Evolutionary conservation across 2,888 invertebrate genomes (phyloP), one percentile per base, ranked within the genome.

Genomic region (Epicampocera succincta): DNA sequence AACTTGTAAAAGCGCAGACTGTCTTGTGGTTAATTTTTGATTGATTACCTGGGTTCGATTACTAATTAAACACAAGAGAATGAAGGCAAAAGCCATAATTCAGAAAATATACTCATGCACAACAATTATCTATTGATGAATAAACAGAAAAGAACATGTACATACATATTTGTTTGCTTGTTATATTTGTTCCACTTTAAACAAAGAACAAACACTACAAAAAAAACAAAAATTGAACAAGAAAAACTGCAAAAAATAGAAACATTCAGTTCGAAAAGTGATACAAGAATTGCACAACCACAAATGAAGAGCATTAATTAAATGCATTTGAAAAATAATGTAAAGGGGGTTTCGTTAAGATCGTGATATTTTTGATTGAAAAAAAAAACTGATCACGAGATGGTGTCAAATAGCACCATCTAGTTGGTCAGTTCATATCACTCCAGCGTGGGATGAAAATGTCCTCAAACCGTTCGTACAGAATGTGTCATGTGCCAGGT

Each of bases 201-300:
- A 25, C 33, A 50, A 29, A 6, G 25, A 8, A 72, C 25, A 72
- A 17, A 44, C 15, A 54, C 2, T 2, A 12, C 12, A 21, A 12
- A 40, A 63, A 9, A 15, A 2, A 1, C 33, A 19, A n/a, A 54
- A 73, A 21, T 25, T 3, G 42, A 54, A 40, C 29, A 17, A 63
- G 46, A 25, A 15, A 71, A 58, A 29, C 19, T 13, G 19, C 1
- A 65, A 58, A 54, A 13, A 17, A 33, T 11, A 29, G 9, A 12
- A 58, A 19, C 40, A 40, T 40, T 13, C 52, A 52, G 15, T 61
- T 71, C 40, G 50, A 40, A 68, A 42, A 33, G 15, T 6, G 29
- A 46, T 44, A 69, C 44, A 63, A 71, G 38, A 63, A 74, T 63
- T 73, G 40, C 65, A 52, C 63, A 73, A 61, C 66, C 73, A 42